phyloP scores from a whole-genome alignment of 2,113 vertebrate species.

The Phalacrocorax aristotelis region DNA sequence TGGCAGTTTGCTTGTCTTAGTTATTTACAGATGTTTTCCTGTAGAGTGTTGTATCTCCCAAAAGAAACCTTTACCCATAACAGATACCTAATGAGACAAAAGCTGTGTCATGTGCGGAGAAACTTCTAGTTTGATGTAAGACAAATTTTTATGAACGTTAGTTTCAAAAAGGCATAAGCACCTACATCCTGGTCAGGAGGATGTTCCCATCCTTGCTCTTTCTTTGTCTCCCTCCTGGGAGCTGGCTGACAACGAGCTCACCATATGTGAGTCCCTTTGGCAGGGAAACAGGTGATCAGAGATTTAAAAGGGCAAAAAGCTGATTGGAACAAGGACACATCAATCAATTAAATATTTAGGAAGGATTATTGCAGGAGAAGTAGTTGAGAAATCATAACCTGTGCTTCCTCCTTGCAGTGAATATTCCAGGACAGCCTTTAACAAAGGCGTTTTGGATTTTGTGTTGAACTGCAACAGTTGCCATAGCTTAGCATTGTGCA shows the following conservation, averaged over 20 bases:
- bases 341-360: background rate
- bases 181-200: background rate
- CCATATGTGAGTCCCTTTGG: rapidly evolving
- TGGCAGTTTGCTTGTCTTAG: rapidly evolving
- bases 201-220: background rate
- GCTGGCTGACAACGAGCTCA: background rate
- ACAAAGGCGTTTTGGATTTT: background rate
- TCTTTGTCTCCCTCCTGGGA: background rate
- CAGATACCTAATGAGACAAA: background rate
- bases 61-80: background rate
- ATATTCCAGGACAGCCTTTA: background rate
- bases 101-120: background rate
- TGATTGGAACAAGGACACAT: background rate
- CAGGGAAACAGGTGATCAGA: background rate
- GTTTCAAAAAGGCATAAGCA: background rate
- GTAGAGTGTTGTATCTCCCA: background rate
- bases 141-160: background rate
- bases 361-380: background rate
- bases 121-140: background rate
- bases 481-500: background rate
- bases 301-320: background rate
- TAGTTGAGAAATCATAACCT: background rate
- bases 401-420: background rate
- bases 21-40: background rate
- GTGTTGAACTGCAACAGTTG: background rate